Percentiles rank a stretch among this genome's conserved stretches.
phyloP scores from a whole-genome alignment of 1,140 invertebrate species.

The Neuroterus valhalla region DNA sequence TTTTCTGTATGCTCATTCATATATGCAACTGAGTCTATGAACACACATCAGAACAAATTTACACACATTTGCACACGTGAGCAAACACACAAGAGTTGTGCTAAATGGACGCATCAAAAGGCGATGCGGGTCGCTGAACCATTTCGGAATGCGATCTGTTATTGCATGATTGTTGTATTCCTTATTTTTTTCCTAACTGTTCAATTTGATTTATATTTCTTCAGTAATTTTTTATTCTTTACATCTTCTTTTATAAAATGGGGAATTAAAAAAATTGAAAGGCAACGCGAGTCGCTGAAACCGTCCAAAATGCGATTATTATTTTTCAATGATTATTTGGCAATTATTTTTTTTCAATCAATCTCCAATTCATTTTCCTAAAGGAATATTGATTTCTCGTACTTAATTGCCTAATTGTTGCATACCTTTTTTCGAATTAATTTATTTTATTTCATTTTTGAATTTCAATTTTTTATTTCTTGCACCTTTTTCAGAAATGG shows the following conservation, averaged over 20 bases:
- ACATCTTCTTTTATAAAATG: not conserved
- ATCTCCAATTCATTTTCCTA: too few species aligned
- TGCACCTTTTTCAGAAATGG: too few species aligned
- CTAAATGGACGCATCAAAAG: slow-evolving; percentile 14
- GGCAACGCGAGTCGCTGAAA: too few species aligned
- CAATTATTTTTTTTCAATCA: too few species aligned
- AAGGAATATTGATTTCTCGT: too few species aligned
- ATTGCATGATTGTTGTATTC: not conserved
- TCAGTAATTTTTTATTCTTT: not conserved
- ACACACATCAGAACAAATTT: not conserved
- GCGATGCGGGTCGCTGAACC: slow-evolving; percentile 23
- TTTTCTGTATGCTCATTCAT: slow-evolving; percentile 24
- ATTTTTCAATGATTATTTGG: too few species aligned
- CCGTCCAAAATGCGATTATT: too few species aligned
- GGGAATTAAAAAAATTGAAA: not conserved
- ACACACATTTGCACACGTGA: not conserved
- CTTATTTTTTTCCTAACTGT: not conserved
- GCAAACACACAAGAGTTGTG: slow-evolving; percentile 3
- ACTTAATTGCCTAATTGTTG: not conserved
- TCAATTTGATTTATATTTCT: not conserved
- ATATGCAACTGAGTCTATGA: slow-evolving; percentile 2
- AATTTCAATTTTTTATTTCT: too few species aligned
- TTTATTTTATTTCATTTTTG: too few species aligned
- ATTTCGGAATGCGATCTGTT: slow-evolving; percentile 16
- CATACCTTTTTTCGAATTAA: not conserved